Evolutionary conservation across 2,113 vertebrate species (phyloP).

Genomic region (Antennarius striatus): DNA sequence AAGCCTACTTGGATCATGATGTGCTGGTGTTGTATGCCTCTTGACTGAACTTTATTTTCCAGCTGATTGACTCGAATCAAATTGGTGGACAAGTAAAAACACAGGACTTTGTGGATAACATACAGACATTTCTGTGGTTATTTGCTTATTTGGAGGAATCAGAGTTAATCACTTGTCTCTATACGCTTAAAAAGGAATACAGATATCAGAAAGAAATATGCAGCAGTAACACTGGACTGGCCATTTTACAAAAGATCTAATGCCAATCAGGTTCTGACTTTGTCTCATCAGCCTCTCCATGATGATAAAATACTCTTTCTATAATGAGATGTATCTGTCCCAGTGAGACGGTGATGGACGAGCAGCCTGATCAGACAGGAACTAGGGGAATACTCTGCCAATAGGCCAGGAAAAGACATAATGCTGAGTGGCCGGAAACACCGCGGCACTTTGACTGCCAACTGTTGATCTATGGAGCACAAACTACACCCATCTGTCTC

Average conservation of each 20-base stretch:
- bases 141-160: not conserved
- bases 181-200: not conserved
- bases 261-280: not conserved
- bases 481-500: slow-evolving; percentile 17
- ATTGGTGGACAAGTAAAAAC: slow-evolving; percentile 2
- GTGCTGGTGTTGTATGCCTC: not conserved
- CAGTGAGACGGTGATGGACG: slow-evolving; percentile 7
- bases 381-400: slow-evolving; percentile 11
- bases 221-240: no score
- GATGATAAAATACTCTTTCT: not conserved
- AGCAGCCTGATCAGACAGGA: slow-evolving; percentile 20
- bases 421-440: slow-evolving; percentile 42
- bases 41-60: slow-evolving; percentile 8
- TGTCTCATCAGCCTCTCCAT: not conserved
- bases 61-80: slow-evolving; percentile 16
- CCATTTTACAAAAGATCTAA: no score
- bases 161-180: not conserved
- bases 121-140: not conserved
- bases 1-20: not conserved
- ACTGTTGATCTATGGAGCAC: slow-evolving; percentile 44
- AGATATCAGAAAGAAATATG: not conserved
- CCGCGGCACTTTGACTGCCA: slow-evolving; percentile 14
- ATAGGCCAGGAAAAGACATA: slow-evolving; percentile 5
- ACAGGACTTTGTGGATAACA: not conserved
- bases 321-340: not conserved